phyloP scores from a whole-genome alignment of 1,140 invertebrate species.

The Lasaia peninsularis region DNA sequence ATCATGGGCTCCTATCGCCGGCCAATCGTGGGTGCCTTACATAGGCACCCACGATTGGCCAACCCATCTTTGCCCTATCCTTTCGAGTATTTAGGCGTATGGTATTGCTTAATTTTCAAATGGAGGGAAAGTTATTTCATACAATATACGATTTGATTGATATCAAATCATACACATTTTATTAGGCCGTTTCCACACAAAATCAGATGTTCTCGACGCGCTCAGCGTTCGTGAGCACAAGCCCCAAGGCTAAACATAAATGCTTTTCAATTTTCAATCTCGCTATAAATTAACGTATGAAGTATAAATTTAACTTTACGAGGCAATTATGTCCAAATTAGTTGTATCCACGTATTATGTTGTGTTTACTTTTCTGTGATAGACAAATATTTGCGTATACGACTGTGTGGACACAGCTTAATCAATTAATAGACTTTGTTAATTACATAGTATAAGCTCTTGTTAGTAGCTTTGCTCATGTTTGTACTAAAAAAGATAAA shows the following conservation, averaged over 20 bases:
- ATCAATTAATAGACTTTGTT: too few relatives aligned
- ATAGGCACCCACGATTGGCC: too few relatives aligned
- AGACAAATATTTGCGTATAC: conserved; percentile 1
- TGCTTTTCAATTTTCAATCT: conserved; percentile 8
- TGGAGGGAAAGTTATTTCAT: background rate
- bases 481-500: too few relatives aligned
- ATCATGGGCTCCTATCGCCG: too few relatives aligned
- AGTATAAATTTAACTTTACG: background rate
- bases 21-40: too few relatives aligned
- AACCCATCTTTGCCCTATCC: too few relatives aligned
- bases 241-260: background rate
- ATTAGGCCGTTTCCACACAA: conserved; percentile 4
- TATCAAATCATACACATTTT: background rate
- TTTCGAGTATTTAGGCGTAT: too few relatives aligned
- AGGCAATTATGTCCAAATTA: conserved; percentile 9
- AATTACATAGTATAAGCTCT: too few relatives aligned
- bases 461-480: too few relatives aligned
- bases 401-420: too few relatives aligned
- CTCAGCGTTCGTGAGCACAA: conserved; percentile 4
- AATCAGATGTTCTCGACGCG: background rate
- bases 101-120: too few relatives aligned
- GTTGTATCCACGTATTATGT: conserved; percentile 5
- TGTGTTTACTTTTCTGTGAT: background rate
- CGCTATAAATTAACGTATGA: background rate
- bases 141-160: background rate